Base-by-base conservation (phyloP, 2,797 vertebrate genomes). In the Poecilia wingei region DNA sequence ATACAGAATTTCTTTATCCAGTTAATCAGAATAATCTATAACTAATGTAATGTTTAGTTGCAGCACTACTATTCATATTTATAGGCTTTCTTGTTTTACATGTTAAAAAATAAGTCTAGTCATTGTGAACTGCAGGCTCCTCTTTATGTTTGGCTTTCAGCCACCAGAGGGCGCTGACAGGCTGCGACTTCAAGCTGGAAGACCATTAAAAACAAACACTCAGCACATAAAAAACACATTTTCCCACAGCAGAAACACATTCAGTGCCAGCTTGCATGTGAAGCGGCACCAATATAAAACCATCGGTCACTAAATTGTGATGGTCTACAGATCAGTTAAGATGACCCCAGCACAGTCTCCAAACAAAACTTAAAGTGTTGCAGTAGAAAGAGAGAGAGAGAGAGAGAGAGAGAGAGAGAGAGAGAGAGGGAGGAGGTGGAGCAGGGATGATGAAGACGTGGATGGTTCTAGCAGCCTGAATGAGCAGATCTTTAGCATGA, bases 401-500 rank as follows among this genome's bases (percentile, higher is more conserved):
- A 7, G 6, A 41, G 39, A 41, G 39, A 8, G 6, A 36, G 3
- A 36, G 36, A 36, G 36, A 36, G 36, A 36, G 36, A 36, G 36
- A 39, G 36, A 39, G 41, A 39, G 36, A 39, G 41, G 7, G 41
- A 74, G n/a, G 16, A 70, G 74, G 82, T 61, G 77, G 72, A 79
- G n/a, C 70, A 57, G 78, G 70, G 36, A 51, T 45, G 55, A 53
- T 80, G 68, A 31, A 77, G 68, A 18, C 39, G 39, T 16, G 41
- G 80, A 84, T 85, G 87, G 72, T 71, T 82, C 64, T 73, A 66
- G 73, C 39, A 81, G 71, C 78, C 68, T 28, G 64, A 72, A 87
- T 88, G 90, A 61, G 81, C 77, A 39, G 79, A 84, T 81, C 73
- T 41, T 41, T 20, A 68, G 84, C 85, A 68, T 94, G 92, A 86